phyloP scores from a whole-genome alignment of 2,113 vertebrate species.

The Oreochromis niloticus region DNA sequence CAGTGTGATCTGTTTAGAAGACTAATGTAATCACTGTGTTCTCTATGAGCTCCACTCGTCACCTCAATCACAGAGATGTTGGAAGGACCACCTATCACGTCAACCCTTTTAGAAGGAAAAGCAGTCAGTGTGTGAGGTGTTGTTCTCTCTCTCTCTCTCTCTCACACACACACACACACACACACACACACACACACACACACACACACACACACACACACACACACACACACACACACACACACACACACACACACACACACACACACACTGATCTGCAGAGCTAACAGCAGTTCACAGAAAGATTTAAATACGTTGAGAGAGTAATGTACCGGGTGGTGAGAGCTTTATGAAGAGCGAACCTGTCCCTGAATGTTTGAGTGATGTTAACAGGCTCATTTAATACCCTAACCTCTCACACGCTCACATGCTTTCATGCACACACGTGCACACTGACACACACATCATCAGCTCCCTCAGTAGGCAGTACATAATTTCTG shows the following conservation, averaged over 20 bases:
- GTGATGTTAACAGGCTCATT: constrained; percentile 57
- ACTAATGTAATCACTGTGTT: constrained; percentile 40
- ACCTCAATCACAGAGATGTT: constrained; percentile 50
- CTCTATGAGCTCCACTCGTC: constrained; percentile 23
- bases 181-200: background rate
- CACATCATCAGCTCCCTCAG: constrained; percentile 6
- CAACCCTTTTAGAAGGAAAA: constrained; percentile 1
- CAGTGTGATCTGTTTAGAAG: constrained; percentile 24
- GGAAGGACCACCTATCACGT: constrained; percentile 18
- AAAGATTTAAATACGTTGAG: constrained; percentile 59
- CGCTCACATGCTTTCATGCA: background rate
- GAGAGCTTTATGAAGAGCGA: constrained; percentile 45
- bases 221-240: background rate
- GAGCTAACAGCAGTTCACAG: constrained; percentile 3
- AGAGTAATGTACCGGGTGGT: constrained; percentile 39
- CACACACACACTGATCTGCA: background rate
- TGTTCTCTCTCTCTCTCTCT: background rate
- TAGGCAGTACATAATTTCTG: background rate
- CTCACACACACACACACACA: background rate
- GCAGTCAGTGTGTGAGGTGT: background rate
- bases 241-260: background rate
- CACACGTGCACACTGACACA: background rate
- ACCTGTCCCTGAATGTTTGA: constrained; percentile 55
- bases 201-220: background rate
- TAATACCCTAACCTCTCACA: constrained; percentile 39